These are phyloP conservation scores for Megalopta genalis DNA, from an alignment of 1,140 invertebrate species.

Conservation along the genomic window DNA sequence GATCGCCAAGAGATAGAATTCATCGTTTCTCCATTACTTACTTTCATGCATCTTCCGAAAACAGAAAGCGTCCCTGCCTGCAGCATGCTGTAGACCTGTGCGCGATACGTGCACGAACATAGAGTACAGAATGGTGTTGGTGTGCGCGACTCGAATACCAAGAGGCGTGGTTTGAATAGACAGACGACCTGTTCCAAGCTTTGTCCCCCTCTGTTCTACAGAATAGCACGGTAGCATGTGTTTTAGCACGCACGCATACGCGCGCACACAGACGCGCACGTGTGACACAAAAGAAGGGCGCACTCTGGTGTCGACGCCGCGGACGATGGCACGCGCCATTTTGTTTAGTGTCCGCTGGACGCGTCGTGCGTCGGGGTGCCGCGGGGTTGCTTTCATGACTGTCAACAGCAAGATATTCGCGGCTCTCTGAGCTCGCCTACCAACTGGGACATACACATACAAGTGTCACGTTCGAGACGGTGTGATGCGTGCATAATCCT, in stretches of 20 bases:
- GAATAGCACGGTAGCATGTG: background rate
- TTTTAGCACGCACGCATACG: background rate
- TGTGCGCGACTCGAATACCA: constrained; percentile 42
- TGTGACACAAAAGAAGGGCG: constrained; percentile 5
- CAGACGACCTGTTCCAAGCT: constrained; percentile 54
- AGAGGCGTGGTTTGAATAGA: constrained; percentile 58
- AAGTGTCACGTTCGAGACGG: constrained; percentile 9
- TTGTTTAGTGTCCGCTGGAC: constrained; percentile 62
- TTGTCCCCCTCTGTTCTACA: constrained; percentile 19
- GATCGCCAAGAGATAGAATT: background rate
- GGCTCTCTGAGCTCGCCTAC: constrained; percentile 27
- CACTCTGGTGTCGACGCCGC: constrained; percentile 50
- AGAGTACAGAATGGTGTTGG: constrained; percentile 5
- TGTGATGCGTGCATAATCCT: constrained; percentile 10
- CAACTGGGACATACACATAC: background rate
- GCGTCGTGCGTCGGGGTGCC: constrained; percentile 59
- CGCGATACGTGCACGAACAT: background rate
- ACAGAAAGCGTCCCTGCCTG: constrained; percentile 7
- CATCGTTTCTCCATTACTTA: background rate
- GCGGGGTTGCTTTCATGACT: constrained; percentile 50
- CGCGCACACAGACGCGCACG: background rate
- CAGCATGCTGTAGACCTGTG: too few relatives aligned
- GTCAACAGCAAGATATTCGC: constrained; percentile 36
- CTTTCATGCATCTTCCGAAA: background rate
- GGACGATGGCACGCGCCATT: constrained; percentile 56